phyloP scores from a whole-genome alignment of 23 tunicate species.

The Trididemnum clinides region DNA sequence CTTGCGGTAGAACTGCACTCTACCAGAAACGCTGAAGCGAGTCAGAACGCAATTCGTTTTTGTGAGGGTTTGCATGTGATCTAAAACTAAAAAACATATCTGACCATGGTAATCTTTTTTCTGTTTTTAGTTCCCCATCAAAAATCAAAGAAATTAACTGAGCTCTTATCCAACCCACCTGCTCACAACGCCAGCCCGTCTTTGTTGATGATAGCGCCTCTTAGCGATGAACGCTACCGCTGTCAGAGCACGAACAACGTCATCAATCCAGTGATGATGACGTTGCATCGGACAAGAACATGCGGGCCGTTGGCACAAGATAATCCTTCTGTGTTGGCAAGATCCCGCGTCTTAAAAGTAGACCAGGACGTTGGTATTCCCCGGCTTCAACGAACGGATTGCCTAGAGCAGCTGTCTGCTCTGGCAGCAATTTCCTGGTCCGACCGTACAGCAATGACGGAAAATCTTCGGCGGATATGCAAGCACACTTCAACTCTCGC shows the following conservation, averaged over 20 bases:
- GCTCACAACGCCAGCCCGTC: conserved; percentile 60
- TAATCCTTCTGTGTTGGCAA: not conserved
- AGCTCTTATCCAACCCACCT: conserved; percentile 49
- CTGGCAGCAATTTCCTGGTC: conserved; percentile 84
- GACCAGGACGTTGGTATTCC: not conserved
- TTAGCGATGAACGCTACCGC: conserved; percentile 55
- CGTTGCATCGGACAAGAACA: not conserved
- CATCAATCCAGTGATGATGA: not conserved
- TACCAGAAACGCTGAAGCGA: too few relatives aligned
- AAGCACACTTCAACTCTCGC: conserved; percentile 57
- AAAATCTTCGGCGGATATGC: conserved; percentile 57
- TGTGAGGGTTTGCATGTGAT: too few relatives aligned
- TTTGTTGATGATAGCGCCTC: conserved; percentile 75
- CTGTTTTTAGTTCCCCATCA: conserved; percentile 66
- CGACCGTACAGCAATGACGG: conserved; percentile 63
- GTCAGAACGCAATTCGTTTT: too few relatives aligned
- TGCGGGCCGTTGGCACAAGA: not conserved
- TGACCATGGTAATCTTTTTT: too few relatives aligned
- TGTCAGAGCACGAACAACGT: not conserved
- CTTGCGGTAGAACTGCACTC: too few relatives aligned
- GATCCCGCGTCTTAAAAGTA: not conserved
- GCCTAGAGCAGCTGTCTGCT: conserved; percentile 58
- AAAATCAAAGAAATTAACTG: conserved; percentile 43
- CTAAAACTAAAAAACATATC: too few relatives aligned
- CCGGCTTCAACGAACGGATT: conserved; percentile 24